Evolutionary conservation across 2,888 invertebrate genomes (phyloP), one percentile per base, ranked within the genome.

Genomic region (Thereva unica): DNA sequence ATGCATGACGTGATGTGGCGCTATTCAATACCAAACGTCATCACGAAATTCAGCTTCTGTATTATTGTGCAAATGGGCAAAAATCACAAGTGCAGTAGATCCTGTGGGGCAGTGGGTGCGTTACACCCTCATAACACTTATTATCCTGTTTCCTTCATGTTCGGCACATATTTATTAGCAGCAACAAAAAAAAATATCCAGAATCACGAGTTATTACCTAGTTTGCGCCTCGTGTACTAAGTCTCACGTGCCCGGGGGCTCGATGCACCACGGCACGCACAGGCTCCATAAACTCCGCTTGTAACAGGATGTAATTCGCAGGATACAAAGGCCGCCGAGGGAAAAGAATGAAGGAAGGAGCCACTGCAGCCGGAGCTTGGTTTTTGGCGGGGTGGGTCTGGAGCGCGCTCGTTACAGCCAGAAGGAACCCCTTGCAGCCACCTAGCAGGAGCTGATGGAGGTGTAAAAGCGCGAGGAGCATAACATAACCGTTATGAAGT

Each of bases 221-320:
- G 23, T 23, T 23, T 23, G 23, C 23, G 23, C 23, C 23, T 23
- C 23, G 23, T 23, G 23, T 23, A 23, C 23, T 23, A 23, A 23
- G 23, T 23, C 23, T 23, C 23, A 23, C 23, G 23, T 23, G 23
- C 23, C 38, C 12, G 40, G 37, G 42, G 59, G 49, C 37, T 59
- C 56, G 40, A 59, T 49, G 59, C 59, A 49, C 45, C 56, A 40
- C 37, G 59, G 59, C 59, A 49, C 37, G 37, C 49, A 49, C 40
- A 40, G 49, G 40, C 59, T 49, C 49, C 10, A 59, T 49, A 59
- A 59, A 49, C 49, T 9, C 49, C 59, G 49, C 59, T 47, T 59
- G 59, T 59, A 59, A 59, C 40, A 42, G 5, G 49, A 40, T 49
- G 56, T 44, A 44, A 6, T 55, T 57, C 44, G 7, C 35, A 10